Conservation (phyloP, 1,140 invertebrate genomes). For the Mizuhopecten yessoensis region DNA sequence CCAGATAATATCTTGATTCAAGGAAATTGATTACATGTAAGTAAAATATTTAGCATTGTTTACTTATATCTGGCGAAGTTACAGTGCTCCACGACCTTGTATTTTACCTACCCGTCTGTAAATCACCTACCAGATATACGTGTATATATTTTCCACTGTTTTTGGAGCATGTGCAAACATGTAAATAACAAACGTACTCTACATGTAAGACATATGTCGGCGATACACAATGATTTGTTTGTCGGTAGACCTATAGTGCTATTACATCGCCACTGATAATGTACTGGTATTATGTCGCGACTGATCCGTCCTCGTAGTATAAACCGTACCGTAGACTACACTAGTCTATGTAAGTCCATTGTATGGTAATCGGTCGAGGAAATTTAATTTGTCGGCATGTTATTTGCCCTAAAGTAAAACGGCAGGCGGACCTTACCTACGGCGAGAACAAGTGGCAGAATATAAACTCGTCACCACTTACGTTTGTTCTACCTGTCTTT, state of each 20-base stretch:
- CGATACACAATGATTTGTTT: background rate
- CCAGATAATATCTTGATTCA: too few species aligned
- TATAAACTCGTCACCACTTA: background rate
- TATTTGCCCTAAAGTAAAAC: background rate
- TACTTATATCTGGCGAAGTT: background rate
- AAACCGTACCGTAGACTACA: background rate
- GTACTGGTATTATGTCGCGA: background rate
- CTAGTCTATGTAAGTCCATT: background rate
- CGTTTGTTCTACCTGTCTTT: background rate
- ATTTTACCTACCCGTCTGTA: background rate
- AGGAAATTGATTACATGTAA: background rate
- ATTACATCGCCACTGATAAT: background rate
- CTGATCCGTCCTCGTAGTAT: background rate
- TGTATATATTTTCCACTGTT: background rate
- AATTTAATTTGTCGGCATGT: slow-evolving; percentile 35
- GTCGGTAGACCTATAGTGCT: background rate
- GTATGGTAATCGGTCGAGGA: background rate
- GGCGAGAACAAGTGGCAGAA: too few species aligned
- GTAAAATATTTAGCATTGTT: background rate
- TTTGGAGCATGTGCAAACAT: slow-evolving; percentile 13
- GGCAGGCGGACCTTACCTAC: background rate
- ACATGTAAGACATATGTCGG: background rate
- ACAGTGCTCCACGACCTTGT: background rate
- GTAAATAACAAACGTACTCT: background rate
- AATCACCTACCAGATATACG: background rate